Base-by-base conservation (phyloP, 2,888 invertebrate genomes). In the Nasonia oneida region DNA sequence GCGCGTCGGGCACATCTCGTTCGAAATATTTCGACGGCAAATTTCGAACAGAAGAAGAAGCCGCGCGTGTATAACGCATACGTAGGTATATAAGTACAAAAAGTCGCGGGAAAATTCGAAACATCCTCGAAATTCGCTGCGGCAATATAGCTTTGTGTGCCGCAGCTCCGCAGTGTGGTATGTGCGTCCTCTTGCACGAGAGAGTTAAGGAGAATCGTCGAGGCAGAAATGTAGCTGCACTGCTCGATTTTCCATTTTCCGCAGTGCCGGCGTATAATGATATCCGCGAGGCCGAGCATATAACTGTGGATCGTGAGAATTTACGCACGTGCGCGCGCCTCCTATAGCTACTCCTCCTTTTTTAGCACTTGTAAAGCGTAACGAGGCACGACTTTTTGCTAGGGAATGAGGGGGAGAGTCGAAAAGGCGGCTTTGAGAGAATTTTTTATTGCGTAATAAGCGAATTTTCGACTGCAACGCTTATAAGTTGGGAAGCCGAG, bases 121-220 rank as follows among this genome's bases (percentile, higher is more conserved):
- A 67, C 15, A 29, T 67, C 12, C 33, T 29, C 14, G 15, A 33
- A 29, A 67, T 29, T 67, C 67, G 67, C 5, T 29, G 12, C 15
- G 33, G 67, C 67, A 67, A 33, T 33, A 8, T 2, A 23, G 61
- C 61, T 23, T 57, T n/a, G 57, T 57, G 61, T 23, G 4, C 1
- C 61, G 23, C 8, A 53, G 53, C 53, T 53, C 37, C 0, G 37
- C 15, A 3, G 53, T 61, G 37, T 1, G 14, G 53, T 61, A 8
- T n/a, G 4, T 2, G 29, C 33, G 33, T 33, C 12, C 64, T 29
- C 29, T 29, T 29, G 64, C 61, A 2, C 23, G 33, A 61, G 57
- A 61, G 23, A 67, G 67, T 67, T 67, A 33, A 67, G 67, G 67
- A 29, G 67, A 33, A 29, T 67, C 67, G 67, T 67, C 67, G 67